Evolutionary conservation across 2,113 vertebrate species (phyloP).

Genomic region (Camelus dromedarius): DNA sequence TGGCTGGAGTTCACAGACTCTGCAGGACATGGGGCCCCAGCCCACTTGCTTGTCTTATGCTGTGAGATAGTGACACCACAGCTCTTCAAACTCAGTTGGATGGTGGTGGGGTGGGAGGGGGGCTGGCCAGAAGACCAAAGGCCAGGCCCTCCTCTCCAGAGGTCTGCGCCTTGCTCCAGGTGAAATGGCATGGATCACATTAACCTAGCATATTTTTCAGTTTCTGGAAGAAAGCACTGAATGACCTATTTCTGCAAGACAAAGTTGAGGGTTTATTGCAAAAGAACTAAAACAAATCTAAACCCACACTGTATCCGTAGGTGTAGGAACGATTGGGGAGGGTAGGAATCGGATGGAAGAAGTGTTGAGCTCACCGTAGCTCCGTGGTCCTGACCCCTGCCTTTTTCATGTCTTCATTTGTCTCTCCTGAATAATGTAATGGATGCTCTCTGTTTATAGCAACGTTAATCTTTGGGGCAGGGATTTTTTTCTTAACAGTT

Average conservation of each 20-base stretch:
- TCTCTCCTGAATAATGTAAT: background rate
- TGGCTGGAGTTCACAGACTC: background rate
- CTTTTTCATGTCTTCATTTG: background rate
- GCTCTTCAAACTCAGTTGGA: background rate
- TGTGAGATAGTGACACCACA: background rate
- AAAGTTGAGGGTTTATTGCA: background rate
- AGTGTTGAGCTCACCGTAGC: background rate
- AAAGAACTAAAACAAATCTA: constrained; percentile 30
- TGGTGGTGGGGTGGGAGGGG: background rate
- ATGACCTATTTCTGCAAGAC: background rate
- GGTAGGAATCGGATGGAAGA: background rate
- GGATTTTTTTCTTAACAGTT: constrained; percentile 41
- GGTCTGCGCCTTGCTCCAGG: background rate
- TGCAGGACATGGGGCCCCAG: no score
- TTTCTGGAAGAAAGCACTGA: constrained; percentile 2
- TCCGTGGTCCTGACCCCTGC: background rate
- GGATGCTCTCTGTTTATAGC: background rate
- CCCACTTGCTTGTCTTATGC: background rate
- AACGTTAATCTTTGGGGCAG: constrained; percentile 3
- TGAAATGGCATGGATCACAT: background rate
- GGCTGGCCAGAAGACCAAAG: background rate
- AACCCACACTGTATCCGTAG: background rate
- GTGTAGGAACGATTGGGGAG: background rate
- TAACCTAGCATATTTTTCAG: background rate
- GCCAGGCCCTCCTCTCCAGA: background rate